Evolutionary conservation across 1,140 invertebrate genomes (phyloP).

Genomic region (Trichonephila clavipes): DNA sequence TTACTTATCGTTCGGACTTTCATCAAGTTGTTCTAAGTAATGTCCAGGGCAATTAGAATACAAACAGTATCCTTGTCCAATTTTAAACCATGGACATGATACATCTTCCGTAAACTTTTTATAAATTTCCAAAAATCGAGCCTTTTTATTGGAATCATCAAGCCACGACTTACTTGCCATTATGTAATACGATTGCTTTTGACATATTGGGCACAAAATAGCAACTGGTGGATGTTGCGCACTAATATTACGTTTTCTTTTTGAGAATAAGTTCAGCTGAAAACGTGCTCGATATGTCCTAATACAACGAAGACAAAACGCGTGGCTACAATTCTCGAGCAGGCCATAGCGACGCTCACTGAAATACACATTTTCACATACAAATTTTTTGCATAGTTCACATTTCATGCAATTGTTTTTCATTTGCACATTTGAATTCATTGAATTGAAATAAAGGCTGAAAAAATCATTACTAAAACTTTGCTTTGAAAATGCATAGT

Average conservation of each 20-base stretch:
- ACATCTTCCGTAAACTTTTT: background rate
- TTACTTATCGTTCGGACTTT: background rate
- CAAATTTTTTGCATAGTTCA: background rate
- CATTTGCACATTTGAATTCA: background rate
- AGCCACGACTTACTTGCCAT: background rate
- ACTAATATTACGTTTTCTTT: background rate
- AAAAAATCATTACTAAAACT: background rate
- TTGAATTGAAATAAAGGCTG: background rate
- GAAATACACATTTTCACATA: background rate
- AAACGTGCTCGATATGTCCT: constrained; percentile 79
- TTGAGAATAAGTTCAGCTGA: background rate
- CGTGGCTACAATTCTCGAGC: constrained; percentile 92
- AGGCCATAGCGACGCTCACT: constrained; percentile 88
- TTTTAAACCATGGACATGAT: background rate
- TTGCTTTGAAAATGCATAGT: background rate
- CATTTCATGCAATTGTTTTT: background rate
- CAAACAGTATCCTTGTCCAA: background rate
- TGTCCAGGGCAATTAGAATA: background rate
- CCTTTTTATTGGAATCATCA: background rate
- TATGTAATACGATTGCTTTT: background rate
- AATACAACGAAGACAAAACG: constrained; percentile 93
- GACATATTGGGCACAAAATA: background rate
- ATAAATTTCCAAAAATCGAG: background rate
- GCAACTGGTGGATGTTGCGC: background rate
- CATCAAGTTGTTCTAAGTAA: background rate